These are phyloP conservation scores for Epicauta chinensis DNA, from an alignment of 1,140 invertebrate species.

Conservation along the genomic window DNA sequence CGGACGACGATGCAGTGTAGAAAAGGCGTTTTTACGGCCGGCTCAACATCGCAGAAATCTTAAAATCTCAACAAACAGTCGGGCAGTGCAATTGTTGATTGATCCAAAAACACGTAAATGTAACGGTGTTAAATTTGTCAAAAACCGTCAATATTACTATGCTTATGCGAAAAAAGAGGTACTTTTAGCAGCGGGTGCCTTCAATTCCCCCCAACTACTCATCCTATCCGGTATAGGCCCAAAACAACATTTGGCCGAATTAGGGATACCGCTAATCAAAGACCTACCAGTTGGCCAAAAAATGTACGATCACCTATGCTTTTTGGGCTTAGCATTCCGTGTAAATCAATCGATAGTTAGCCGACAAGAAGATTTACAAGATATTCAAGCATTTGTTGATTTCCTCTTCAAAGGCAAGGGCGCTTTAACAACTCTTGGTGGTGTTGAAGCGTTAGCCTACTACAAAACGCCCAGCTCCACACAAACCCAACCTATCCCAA, in stretches of 20 bases:
- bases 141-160: conserved; percentile 46
- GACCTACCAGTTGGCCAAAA: conserved; percentile 51
- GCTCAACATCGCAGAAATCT: conserved; percentile 76
- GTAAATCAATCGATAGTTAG: conserved; percentile 29
- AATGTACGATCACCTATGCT: conserved; percentile 49
- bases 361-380: background rate
- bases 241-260: conserved; percentile 46
- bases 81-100: conserved; percentile 77
- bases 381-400: conserved; percentile 11
- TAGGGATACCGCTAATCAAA: conserved; percentile 40
- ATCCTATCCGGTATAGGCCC: conserved; percentile 78
- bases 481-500: conserved; percentile 45
- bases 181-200: conserved; percentile 77
- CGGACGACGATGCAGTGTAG: conserved; percentile 81
- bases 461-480: conserved; percentile 43
- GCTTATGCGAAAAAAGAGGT: conserved; percentile 78
- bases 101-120: conserved; percentile 56
- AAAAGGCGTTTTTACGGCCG: conserved; percentile 82
- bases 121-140: conserved; percentile 57
- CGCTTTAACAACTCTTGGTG: conserved; percentile 38
- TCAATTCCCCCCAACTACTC: conserved; percentile 73
- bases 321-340: conserved; percentile 36
- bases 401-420: conserved; percentile 27
- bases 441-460: conserved; percentile 49
- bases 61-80: conserved; percentile 74